These are phyloP conservation scores for Thyatira batis DNA, from an alignment of 2,888 invertebrate species.

Conservation along the genomic window DNA sequence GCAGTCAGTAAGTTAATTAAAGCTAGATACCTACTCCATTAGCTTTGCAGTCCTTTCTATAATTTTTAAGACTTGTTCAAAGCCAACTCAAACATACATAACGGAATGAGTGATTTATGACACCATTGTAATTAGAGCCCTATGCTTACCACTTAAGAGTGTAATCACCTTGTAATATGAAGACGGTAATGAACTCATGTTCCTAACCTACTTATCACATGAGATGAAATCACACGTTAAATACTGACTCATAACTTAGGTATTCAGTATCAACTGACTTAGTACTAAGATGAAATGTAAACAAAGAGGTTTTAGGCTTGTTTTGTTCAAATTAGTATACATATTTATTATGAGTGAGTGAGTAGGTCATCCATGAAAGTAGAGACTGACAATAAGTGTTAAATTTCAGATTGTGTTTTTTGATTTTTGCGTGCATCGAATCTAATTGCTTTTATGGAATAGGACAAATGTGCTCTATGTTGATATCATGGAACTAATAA, in stretches of 20 bases:
- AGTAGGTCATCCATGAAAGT: neutral
- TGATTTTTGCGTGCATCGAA: no score
- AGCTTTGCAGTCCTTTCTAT: no score
- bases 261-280: constrained; percentile 15
- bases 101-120: neutral
- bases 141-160: neutral
- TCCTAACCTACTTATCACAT: constrained; percentile 1
- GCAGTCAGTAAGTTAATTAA: neutral
- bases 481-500: no score
- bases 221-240: constrained; percentile 6
- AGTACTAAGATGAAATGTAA: constrained; percentile 8
- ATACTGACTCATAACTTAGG: constrained; percentile 15
- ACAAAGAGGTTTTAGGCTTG: constrained; percentile 1
- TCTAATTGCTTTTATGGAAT: no score
- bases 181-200: constrained; percentile 7
- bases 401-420: neutral
- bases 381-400: neutral
- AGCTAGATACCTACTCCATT: no score
- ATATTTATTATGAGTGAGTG: neutral
- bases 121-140: neutral
- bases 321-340: no score
- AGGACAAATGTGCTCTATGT: no score
- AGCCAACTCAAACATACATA: constrained; percentile 2
- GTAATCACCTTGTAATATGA: neutral
- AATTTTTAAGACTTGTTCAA: no score